Base-by-base conservation (phyloP, 2,113 vertebrate species). In the Albula goreensis region DNA sequence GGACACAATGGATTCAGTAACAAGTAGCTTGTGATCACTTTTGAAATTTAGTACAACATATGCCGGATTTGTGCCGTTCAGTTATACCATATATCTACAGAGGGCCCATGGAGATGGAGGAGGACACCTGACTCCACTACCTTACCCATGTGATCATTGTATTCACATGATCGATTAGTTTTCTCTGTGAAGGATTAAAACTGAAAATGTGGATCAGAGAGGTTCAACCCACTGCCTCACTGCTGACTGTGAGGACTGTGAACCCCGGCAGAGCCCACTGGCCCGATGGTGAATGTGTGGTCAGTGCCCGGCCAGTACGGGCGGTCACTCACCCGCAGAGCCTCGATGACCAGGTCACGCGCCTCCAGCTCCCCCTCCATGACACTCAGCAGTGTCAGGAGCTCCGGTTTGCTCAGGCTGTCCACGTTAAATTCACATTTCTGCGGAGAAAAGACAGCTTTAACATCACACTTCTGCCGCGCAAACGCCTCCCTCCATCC, bases 341-440 rank as follows among this genome's bases (percentile, higher is more conserved):
- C 49, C 85, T 85, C 85, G n/a, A 85, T 85, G 56, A 85, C 85
- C 56, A 85, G 48, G 85, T 85, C 85, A 2, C 85, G 41, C 9
- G 85, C 85, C 56, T 85, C 85, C 78, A 85, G 85, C 48, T 85
- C 85, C 15, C 85, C 85, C 48, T 85, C 85, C 85, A 85, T 80
- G 78, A 85, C 63, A 4, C 85, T 85, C 10, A 85, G 85, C 85
- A 85, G 48, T 0, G 85, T 85, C 78, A 85, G 85, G 15, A 85
- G 78, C 85, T 85, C 85, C 5, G 85, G 78, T 49, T 50, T 50
- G 49, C 85, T 85, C 85, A 85, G 78, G 49, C 66, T 85, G 56
- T 85, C 85, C 85, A 85, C 79, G 57, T 85, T 85, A 25, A 85
- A 81, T 19, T 85, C 85, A 56, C 85, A 85, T 81, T 85, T 85